Evolutionary conservation across 2,888 invertebrate species (phyloP).

Genomic region (Gibbula magus): DNA sequence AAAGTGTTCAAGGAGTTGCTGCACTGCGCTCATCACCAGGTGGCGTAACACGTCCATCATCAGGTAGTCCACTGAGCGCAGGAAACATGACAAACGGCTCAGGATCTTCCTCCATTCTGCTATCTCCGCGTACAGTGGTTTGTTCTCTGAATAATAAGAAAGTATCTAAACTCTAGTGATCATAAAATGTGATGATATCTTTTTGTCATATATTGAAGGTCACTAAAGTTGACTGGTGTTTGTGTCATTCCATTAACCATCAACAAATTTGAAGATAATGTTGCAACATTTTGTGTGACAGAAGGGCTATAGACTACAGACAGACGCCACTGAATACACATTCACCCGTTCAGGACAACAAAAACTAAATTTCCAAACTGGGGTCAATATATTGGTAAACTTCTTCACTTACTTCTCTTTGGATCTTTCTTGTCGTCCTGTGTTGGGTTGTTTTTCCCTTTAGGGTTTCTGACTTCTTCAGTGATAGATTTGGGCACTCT

Average conservation of each 20-base stretch:
- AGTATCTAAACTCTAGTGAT: no score
- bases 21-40: constrained; percentile 69
- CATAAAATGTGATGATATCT: no score
- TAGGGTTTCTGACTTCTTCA: background rate
- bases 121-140: constrained; percentile 72
- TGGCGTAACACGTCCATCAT: constrained; percentile 71
- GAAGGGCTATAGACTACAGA: no score
- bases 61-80: constrained; percentile 71
- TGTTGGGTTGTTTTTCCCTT: background rate
- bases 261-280: no score
- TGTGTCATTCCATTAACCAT: no score
- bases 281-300: no score
- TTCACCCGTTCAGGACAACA: no score
- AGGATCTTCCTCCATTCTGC: constrained; percentile 74
- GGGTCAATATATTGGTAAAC: no score
- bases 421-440: background rate
- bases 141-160: constrained; percentile 44
- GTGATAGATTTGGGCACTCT: constrained; percentile 42
- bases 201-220: no score
- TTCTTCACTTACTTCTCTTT: background rate
- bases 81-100: constrained; percentile 68
- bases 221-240: no score
- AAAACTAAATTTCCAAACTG: no score
- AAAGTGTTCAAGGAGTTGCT: constrained; percentile 66
- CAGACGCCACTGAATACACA: no score